Conservation (phyloP, 2,113 vertebrate species). For the Dolichallabes microphthalmus region DNA sequence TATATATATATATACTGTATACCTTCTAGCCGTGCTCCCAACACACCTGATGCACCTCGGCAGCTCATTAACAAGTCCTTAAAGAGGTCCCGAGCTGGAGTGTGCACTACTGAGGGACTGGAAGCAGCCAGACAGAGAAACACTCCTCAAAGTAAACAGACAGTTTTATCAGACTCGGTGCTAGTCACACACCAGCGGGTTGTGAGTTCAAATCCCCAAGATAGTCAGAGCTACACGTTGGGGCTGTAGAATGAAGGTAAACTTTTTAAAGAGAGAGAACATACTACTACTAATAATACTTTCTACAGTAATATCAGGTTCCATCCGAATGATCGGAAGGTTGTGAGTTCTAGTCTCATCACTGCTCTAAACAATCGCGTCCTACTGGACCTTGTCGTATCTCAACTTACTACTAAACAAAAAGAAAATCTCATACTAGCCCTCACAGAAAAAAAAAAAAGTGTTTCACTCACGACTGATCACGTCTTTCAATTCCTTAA, state of each 20-base stretch:
- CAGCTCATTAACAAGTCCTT: slow-evolving; percentile 27
- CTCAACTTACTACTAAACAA: background rate
- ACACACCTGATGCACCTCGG: background rate
- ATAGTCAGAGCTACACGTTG: background rate
- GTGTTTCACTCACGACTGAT: background rate
- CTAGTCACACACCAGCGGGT: background rate
- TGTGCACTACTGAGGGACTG: background rate
- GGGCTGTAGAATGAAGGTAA: background rate
- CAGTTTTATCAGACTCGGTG: background rate
- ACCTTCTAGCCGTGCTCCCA: background rate
- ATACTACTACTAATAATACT: background rate
- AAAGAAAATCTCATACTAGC: background rate
- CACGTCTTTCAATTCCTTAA: background rate
- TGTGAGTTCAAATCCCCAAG: background rate
- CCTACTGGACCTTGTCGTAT: background rate
- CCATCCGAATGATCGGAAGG: background rate
- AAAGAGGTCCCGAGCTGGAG: background rate
- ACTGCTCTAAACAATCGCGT: background rate
- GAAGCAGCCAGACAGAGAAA: background rate
- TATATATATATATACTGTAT: background rate
- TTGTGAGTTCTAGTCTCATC: background rate
- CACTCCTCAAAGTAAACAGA: background rate
- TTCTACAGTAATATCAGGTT: background rate
- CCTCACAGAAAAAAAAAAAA: background rate
- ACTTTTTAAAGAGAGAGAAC: background rate